Evolutionary conservation across 2,113 vertebrate genomes (phyloP), one percentile per base, ranked within the genome.

Genomic region (Peromyscus polionotus): DNA sequence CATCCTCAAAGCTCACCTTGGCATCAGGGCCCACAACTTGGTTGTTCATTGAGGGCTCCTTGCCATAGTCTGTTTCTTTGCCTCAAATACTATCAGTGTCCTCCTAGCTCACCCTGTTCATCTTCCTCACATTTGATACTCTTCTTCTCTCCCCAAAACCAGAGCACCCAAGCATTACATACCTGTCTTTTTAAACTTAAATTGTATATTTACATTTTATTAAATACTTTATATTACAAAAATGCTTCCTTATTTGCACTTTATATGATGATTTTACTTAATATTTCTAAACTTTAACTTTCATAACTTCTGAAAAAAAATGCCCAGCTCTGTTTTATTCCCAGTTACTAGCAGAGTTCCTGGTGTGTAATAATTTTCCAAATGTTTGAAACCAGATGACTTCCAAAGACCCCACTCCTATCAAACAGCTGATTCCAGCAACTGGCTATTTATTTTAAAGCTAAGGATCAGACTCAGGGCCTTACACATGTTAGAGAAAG

Each of bases 231-330:
- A 33, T 11, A 51, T 36, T 72, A 54, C 10, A 59, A 89, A 54
- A 28, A 42, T 16, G 57, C 1, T 81, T 79, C n/a, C 61, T 84
- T 39, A 59, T n/a, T 63, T 24, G 2, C 42, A 39, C 59, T 28
- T 39, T 70, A 8, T 28, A 75, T 42, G 42, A 39, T 61, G 7
- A 65, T 72, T 61, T 86, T 54, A 31, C 76, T 84, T 83, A 92
- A 1, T 31, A 87, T 94, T 97, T 67, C 36, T 94, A 33, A 92
- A 81, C 33, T 45, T 26, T 45, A 72, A 80, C 11, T 9, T 88
- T 51, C 88, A 75, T 54, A 76, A 57, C 2, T 45, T 6, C 1
- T 81, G 31, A 51, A 51, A 51, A 51, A 51, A 51, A 57, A 85
- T 87, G 17, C 0, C 4, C 72, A 0, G 68, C 76, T 89, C 83